Evolutionary conservation across 2,888 invertebrate species (phyloP).

Genomic region (Melanotus villosus): DNA sequence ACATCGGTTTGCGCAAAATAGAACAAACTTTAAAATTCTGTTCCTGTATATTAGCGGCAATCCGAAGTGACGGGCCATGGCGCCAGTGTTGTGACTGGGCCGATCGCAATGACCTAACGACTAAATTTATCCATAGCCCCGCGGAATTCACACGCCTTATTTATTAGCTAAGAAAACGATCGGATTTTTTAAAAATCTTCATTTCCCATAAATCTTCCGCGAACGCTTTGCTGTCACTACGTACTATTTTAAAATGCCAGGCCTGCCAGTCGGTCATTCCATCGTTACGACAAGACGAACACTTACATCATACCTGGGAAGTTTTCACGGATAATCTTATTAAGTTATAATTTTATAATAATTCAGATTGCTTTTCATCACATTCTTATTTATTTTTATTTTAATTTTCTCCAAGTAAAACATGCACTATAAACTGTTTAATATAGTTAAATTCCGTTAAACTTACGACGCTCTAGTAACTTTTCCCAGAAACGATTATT

Average conservation of each 20-base stretch:
- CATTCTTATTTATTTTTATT: too few relatives aligned
- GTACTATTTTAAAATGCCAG: conserved; percentile 17
- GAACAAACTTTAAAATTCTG: conserved; percentile 53
- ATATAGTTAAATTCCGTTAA: too few relatives aligned
- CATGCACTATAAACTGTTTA: too few relatives aligned
- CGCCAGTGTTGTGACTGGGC: conserved; percentile 63
- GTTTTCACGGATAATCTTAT: too few relatives aligned
- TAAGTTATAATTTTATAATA: too few relatives aligned
- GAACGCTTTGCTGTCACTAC: background rate
- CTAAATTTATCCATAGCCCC: conserved; percentile 59
- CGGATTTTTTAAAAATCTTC: conserved; percentile 42
- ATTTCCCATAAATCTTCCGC: conserved; percentile 1
- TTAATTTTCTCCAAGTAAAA: too few relatives aligned
- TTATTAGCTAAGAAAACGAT: conserved; percentile 54
- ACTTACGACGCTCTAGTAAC: too few relatives aligned
- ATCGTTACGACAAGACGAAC: too few relatives aligned
- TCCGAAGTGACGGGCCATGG: conserved; percentile 53
- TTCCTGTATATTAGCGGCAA: conserved; percentile 23
- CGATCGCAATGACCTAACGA: conserved; percentile 62
- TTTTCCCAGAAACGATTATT: too few relatives aligned
- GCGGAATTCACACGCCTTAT: conserved; percentile 43
- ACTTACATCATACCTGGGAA: too few relatives aligned
- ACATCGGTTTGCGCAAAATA: conserved; percentile 34
- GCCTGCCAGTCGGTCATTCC: too few relatives aligned
- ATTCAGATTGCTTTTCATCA: too few relatives aligned